Evolutionary conservation across 2,113 vertebrate species (phyloP), one percentile per base, ranked within the genome.

Genomic region (Campylorhamphus procurvoides): DNA sequence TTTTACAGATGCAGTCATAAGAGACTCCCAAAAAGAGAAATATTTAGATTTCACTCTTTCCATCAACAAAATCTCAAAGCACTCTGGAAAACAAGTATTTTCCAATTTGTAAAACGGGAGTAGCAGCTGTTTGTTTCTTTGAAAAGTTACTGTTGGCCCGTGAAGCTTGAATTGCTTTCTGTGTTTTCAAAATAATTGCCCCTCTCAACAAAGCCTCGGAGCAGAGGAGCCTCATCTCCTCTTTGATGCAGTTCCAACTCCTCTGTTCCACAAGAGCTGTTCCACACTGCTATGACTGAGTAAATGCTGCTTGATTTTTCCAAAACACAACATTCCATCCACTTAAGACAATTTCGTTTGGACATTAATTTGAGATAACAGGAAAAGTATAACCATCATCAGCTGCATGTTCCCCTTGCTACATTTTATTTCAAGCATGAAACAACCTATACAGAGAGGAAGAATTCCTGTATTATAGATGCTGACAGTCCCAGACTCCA

Each of bases 191-290:
- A 92, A 64, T 89, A 93, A 89, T 18, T 77, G 55, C 60, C 56
- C 78, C 39, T 62, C 77, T 89, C 69, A 58, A 87, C 83, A 84
- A 53, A 94, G 84, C 64, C 91, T 58, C 12, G n/a, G 6, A 94
- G 74, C 77, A 89, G 6, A 89, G 39, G 60, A 95, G 69, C 31
- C 80, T 89, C 74, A 79, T 69, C 87, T 77, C 62, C 42, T 64
- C 91, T 93, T 95, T 94, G 89, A 96, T 64, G 87, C 67, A 79
- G 78, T 53, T 89, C 86, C 94, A 94, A 10, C 25, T 60, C 64
- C 28, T 47, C 47, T 68, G 58, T 75, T 94, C 58, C 84, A 84
- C 44, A 23, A 84, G 39, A 93, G 49, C 71, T 73, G 39, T 39
- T 74, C 72, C 33, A 31, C 9, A 68, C 18, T 39, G 77, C 67